Percentiles rank a stretch among this genome's conserved stretches.
Evolutionary conservation across 2,797 vertebrate species (phyloP).

Genomic region (Anabacerthia variegaticeps): DNA sequence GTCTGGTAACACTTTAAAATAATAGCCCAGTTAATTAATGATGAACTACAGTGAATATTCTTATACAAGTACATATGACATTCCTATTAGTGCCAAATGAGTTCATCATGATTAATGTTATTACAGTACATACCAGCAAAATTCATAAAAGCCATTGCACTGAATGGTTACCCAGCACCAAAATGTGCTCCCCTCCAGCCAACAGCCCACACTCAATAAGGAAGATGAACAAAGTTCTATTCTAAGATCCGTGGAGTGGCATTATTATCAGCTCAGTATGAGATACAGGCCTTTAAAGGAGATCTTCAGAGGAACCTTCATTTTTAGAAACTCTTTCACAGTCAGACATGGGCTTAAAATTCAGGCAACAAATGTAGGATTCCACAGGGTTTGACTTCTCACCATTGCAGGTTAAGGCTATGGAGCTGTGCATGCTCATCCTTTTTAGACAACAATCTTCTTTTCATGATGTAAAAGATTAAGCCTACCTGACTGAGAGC

Average conservation of each 20-base stretch:
- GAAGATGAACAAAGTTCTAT: slow-evolving; percentile 62
- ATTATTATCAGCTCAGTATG: slow-evolving; percentile 3
- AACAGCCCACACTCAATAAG: slow-evolving; percentile 44
- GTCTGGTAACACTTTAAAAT: slow-evolving; percentile 85
- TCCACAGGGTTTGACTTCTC: neutral
- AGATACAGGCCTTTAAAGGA: slow-evolving; percentile 61
- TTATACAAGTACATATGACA: slow-evolving; percentile 79
- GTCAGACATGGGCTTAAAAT: neutral
- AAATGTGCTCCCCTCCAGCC: slow-evolving; percentile 4
- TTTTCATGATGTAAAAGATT: neutral
- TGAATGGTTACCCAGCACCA: slow-evolving; percentile 58
- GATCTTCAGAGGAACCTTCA: slow-evolving; percentile 14
- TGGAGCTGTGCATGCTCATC: neutral
- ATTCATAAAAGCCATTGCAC: slow-evolving; percentile 62
- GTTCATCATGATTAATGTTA: slow-evolving; percentile 82
- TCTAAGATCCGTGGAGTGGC: slow-evolving; percentile 1
- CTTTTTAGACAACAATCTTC: neutral
- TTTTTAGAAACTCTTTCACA: neutral
- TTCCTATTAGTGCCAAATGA: slow-evolving; percentile 80
- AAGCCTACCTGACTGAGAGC: neutral
- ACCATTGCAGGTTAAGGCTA: neutral
- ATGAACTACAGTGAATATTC: slow-evolving; percentile 81
- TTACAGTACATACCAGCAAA: slow-evolving; percentile 77
- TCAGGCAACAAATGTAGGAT: neutral
- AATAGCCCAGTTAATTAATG: slow-evolving; percentile 83